A percentile compares a stretch with the other conserved stretches of the same genome.
Evolutionary conservation across 2,888 invertebrate species (phyloP).

Genomic region (Lasiommata megera): DNA sequence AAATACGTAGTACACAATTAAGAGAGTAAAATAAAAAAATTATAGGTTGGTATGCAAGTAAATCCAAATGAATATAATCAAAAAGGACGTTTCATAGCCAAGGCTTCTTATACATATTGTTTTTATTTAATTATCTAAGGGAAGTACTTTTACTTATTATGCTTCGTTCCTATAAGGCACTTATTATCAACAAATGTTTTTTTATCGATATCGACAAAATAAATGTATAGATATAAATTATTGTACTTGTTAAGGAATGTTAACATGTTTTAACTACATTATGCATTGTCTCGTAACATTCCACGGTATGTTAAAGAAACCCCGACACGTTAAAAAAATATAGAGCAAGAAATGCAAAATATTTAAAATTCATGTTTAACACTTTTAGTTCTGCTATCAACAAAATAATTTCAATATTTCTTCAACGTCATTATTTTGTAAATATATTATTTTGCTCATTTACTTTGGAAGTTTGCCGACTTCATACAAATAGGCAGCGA

Average conservation of each 20-base stretch:
- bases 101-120: not conserved
- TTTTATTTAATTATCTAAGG: not conserved
- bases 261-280: not conserved
- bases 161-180: constrained; percentile 16
- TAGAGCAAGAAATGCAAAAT: not conserved
- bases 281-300: not conserved
- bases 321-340: constrained; percentile 3
- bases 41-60: constrained; percentile 13
- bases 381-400: not conserved
- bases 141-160: constrained; percentile 12
- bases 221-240: not conserved
- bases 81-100: not conserved
- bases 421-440: not conserved
- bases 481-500: constrained; percentile 95
- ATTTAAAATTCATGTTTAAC: not conserved
- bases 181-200: no score
- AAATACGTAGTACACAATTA: constrained; percentile 10
- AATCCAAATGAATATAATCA: not conserved
- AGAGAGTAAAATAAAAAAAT: constrained; percentile 7
- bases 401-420: not conserved
- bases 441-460: constrained; percentile 3
- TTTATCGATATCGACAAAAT: not conserved
- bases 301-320: constrained; percentile 1
- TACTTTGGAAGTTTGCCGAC: constrained; percentile 79
- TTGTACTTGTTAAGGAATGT: constrained; percentile 24